phyloP scores from a whole-genome alignment of 2,113 vertebrate genomes.

The Campylorhamphus procurvoides region DNA sequence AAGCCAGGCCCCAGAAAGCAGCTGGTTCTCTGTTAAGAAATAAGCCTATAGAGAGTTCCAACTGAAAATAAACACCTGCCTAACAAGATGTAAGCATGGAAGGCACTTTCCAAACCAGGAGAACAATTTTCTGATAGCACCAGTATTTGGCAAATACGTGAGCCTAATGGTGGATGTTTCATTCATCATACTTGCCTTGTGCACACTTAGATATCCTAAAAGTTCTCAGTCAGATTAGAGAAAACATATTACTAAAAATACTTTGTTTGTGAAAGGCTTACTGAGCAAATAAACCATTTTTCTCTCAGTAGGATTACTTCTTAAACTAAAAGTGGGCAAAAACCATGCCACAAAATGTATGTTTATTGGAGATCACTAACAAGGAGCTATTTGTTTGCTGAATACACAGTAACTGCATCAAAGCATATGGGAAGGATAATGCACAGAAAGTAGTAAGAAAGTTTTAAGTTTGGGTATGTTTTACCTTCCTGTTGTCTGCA shows the following conservation, averaged over 20 bases:
- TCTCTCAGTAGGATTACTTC: conserved; percentile 53
- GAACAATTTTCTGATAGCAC: neutral
- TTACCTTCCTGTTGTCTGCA: neutral
- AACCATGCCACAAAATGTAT: conserved; percentile 55
- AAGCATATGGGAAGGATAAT: neutral
- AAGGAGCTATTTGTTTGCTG: conserved; percentile 20
- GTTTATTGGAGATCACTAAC: conserved; percentile 1
- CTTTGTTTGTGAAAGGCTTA: conserved; percentile 31
- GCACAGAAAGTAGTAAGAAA: neutral
- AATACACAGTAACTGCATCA: neutral
- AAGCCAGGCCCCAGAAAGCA: neutral
- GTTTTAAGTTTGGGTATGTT: neutral
- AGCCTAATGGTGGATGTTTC: neutral
- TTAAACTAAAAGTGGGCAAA: conserved; percentile 41
- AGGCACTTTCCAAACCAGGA: neutral
- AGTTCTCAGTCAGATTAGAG: neutral
- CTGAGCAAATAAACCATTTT: conserved; percentile 39
- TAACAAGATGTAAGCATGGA: rapidly evolving
- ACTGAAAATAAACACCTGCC: neutral
- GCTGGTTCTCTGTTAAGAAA: neutral
- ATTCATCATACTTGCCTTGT: neutral
- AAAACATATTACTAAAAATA: conserved; percentile 40
- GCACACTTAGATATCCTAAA: neutral
- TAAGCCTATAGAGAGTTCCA: neutral
- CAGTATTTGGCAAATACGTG: neutral